These are phyloP conservation scores for Dioctria rufipes DNA, from an alignment of 2,888 invertebrate genomes.

Conservation along the genomic window DNA sequence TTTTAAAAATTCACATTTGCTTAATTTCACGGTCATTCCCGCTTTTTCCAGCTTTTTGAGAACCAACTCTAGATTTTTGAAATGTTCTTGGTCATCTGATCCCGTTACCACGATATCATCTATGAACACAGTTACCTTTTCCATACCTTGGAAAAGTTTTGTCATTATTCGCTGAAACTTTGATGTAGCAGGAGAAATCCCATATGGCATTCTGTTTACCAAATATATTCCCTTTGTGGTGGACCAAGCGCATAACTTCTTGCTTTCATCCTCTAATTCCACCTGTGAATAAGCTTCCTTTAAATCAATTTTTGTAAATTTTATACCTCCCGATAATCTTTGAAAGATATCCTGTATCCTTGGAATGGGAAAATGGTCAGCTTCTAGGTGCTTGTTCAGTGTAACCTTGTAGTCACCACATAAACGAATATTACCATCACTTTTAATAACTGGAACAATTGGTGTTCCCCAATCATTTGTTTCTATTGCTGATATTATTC, in stretches of 20 bases:
- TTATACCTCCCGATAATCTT: too few species aligned
- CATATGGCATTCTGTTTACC: neutral
- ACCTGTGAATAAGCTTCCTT: slow-evolving; percentile 7
- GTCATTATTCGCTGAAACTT: slow-evolving; percentile 17
- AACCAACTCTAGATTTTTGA: neutral
- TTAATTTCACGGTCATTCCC: too few species aligned
- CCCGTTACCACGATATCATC: slow-evolving; percentile 6
- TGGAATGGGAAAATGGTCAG: too few species aligned
- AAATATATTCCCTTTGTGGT: slow-evolving; percentile 1
- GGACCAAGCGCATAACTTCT: neutral
- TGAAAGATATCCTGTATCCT: too few species aligned
- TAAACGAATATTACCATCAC: too few species aligned
- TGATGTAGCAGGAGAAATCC: neutral
- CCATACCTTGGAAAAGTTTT: neutral
- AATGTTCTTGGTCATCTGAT: neutral
- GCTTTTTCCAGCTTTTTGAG: too few species aligned
- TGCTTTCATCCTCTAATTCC: neutral
- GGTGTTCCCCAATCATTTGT: too few species aligned
- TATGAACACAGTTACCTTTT: neutral
- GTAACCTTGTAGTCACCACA: too few species aligned
- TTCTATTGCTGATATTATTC: too few species aligned
- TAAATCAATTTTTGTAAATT: neutral
- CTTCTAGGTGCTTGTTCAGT: too few species aligned
- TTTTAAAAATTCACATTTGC: too few species aligned
- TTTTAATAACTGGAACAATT: too few species aligned